phyloP scores from a whole-genome alignment of 1,140 invertebrate species.

The Scylla paramamosain region DNA sequence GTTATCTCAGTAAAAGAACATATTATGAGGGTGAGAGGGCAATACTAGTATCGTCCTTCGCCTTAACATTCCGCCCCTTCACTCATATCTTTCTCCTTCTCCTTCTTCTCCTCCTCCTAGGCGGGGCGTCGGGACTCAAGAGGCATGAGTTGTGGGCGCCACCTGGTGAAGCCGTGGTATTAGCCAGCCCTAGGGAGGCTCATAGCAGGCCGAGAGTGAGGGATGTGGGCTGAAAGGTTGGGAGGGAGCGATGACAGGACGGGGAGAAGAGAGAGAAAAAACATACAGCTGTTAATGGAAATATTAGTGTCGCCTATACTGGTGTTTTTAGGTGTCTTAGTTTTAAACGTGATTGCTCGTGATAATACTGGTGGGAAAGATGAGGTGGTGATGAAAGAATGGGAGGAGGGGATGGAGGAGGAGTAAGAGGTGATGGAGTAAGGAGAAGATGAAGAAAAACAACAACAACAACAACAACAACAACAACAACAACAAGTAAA shows the following conservation, averaged over 20 bases:
- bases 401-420: too few species aligned
- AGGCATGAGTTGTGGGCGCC: not conserved
- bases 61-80: not conserved
- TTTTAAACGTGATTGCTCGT: too few species aligned
- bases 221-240: not conserved
- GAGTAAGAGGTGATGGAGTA: too few species aligned
- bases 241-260: not conserved
- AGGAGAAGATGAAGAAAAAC: too few species aligned
- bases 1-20: conserved; percentile 1
- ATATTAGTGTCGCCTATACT: not conserved
- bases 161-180: not conserved
- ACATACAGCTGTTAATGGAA: not conserved
- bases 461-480: too few species aligned
- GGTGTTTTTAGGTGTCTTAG: too few species aligned
- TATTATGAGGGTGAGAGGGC: not conserved
- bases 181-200: not conserved
- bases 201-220: not conserved
- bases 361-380: too few species aligned
- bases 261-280: not conserved
- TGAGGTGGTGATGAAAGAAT: too few species aligned
- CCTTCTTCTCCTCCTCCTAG: not conserved
- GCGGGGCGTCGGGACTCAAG: not conserved
- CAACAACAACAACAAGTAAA: too few species aligned
- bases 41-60: not conserved
- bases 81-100: not conserved